Evolutionary conservation across 2,888 invertebrate species (phyloP), one percentile per base, ranked within the genome.

Genomic region (Tachystola acroxantha): DNA sequence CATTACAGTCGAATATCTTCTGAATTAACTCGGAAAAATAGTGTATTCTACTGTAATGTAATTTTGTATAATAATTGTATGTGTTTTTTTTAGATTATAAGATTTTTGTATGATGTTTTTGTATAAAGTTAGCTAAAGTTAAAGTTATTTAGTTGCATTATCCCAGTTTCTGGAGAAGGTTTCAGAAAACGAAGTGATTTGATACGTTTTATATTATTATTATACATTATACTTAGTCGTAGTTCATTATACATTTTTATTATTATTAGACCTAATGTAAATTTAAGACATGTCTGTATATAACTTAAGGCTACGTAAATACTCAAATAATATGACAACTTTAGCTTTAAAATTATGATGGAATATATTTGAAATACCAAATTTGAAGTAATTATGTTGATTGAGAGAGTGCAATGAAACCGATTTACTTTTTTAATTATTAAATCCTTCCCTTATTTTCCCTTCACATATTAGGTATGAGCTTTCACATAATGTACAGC

Each of bases 181-280:
- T 57, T 59, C 48, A 45, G 42, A 24, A 48, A 56, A 54, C 46
- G 51, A 62, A 57, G 55, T 54, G 31, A 43, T 61, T 64, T 52
- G 40, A 41, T 58, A 57, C 14, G 10, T 55, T 51, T 55, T 19
- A 35, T 32, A 32, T 30, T 39, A 36, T 19, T 16, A 24, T 44
- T 49, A 42, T 36, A 37, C 39, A 46, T 39, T 31, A 37, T 52
- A 20, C 20, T 20, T 20, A 63, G 50, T 36, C 31, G 43, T 59
- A 64, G 57, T 55, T 43, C 42, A 56, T 51, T 39, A 34, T 39
- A 39, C 30, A 39, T 16, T 26, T 34, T 33, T 33, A 34, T 20
- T 40, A 22, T n/a, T 36, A 29, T 20, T 40, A 24, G 14, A 38
- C n/a, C n/a, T n/a, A n/a, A 16, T 38, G 16, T 34, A 33, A 24